Evolutionary conservation across 2,888 invertebrate species (phyloP), one percentile per base, ranked within the genome.

Genomic region (Seladonia tumulorum): DNA sequence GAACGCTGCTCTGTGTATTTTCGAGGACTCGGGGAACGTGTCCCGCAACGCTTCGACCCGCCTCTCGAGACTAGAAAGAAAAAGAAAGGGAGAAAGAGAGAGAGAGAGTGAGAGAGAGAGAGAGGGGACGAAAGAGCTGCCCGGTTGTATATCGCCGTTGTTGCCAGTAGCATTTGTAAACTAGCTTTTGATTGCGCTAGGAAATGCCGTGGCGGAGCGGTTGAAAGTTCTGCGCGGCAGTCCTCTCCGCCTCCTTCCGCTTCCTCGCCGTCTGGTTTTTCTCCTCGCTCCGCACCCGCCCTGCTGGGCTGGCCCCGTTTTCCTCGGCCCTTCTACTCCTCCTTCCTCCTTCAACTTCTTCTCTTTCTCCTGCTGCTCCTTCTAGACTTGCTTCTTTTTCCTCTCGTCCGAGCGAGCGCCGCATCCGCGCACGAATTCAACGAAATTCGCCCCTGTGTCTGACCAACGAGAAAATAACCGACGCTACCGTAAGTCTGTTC

Each of bases 171-270:
- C 89, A 90, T 93, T 93, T 92, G 93, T 92, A 91, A 93, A 93
- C 91, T 90, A 92, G 91, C 91, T 92, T 93, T 93, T 93, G 92
- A 92, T 93, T 91, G 91, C 89, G 87, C 83, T 88, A 86, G 92
- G 87, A 89, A 89, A 90, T 87, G 89, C 88, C 87, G 85, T 75
- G 87, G 88, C 86, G 77, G 86, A 86, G 80, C 88, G 85, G 87
- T 80, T 82, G 83, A 81, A 89, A 92, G 85, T 89, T 92, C 89
- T 83, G 73, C 76, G 74, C 76, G 75, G 76, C 49, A 45, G 74
- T 39, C 80, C 53, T 63, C 45, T 63, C 47, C 76, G 77, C 66
- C 39, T 73, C 25, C 57, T 73, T 68, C 72, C 79, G 57, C 68
- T 73, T 53, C 82, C 75, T 25, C 66, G n/a, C 60, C 22, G 70